Conservation (phyloP, 2,113 vertebrate species). For the Neofelis nebulosa region DNA sequence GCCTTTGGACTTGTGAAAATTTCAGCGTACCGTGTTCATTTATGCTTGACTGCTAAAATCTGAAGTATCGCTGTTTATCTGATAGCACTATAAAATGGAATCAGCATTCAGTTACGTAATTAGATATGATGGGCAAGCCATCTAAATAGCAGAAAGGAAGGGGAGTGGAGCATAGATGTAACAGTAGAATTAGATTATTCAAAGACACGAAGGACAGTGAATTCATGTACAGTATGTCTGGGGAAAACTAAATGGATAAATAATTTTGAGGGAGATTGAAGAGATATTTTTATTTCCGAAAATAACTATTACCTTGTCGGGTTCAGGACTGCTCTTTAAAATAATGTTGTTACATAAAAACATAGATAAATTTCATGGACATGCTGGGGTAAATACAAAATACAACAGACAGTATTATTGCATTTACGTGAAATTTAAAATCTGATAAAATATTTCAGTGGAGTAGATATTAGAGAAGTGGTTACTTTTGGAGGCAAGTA, state of each 20-base stretch:
- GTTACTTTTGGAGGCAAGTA: not conserved
- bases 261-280: not conserved
- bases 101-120: slow-evolving; percentile 64
- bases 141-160: slow-evolving; percentile 43
- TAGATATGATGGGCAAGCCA: slow-evolving; percentile 41
- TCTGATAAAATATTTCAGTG: not conserved
- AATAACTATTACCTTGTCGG: not conserved
- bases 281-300: not conserved
- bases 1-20: slow-evolving; percentile 76
- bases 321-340: not conserved
- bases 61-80: slow-evolving; percentile 70
- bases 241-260: not conserved
- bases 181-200: slow-evolving; percentile 20
- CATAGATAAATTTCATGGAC: not conserved
- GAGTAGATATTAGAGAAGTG: not conserved
- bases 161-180: not conserved
- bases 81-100: slow-evolving; percentile 44
- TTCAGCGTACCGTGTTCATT: slow-evolving; percentile 71
- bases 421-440: not conserved
- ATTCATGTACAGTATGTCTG: not conserved
- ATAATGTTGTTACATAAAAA: not conserved
- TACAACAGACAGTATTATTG: not conserved
- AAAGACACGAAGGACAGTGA: not conserved
- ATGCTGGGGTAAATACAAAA: not conserved
- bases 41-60: slow-evolving; percentile 74